phyloP scores from a whole-genome alignment of 2,888 invertebrate genomes.

The Iphiclides podalirius region DNA sequence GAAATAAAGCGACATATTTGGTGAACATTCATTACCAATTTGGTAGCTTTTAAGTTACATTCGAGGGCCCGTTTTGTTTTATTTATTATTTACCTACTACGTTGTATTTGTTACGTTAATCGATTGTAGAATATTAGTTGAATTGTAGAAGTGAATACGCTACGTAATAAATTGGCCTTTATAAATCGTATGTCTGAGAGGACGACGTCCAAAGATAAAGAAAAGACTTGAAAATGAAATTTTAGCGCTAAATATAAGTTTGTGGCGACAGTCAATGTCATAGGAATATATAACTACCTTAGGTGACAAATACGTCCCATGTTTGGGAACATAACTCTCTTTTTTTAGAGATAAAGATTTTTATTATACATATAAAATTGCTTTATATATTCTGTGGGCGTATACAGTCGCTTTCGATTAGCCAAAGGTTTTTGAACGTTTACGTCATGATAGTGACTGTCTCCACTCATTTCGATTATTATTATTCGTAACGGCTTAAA shows the following conservation, averaged over 20 bases:
- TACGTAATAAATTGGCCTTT: conserved; percentile 57
- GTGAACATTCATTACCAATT: conserved; percentile 25
- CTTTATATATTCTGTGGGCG: background rate
- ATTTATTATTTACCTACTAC: conserved; percentile 33
- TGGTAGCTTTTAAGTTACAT: conserved; percentile 28
- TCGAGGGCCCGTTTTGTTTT: conserved; percentile 31
- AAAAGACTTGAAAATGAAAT: conserved; percentile 75
- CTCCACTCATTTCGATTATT: conserved; percentile 3
- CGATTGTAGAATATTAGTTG: conserved; percentile 27
- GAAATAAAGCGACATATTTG: background rate
- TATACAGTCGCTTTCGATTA: background rate
- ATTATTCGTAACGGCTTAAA: conserved; percentile 15
- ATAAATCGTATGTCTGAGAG: conserved; percentile 65
- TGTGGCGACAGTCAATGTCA: background rate
- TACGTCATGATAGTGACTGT: background rate
- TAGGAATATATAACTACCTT: background rate
- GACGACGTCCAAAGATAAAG: conserved; percentile 65
- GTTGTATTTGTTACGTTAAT: conserved; percentile 32
- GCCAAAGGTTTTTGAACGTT: background rate
- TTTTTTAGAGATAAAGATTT: background rate
- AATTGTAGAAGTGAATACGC: conserved; percentile 24
- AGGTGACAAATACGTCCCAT: background rate
- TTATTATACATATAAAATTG: background rate
- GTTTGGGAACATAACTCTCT: background rate
- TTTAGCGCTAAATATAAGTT: conserved; percentile 41